Percentiles rank a stretch among this genome's conserved stretches.
Evolutionary conservation across 2,797 vertebrate species (phyloP).

Genomic region (Natrix natrix): DNA sequence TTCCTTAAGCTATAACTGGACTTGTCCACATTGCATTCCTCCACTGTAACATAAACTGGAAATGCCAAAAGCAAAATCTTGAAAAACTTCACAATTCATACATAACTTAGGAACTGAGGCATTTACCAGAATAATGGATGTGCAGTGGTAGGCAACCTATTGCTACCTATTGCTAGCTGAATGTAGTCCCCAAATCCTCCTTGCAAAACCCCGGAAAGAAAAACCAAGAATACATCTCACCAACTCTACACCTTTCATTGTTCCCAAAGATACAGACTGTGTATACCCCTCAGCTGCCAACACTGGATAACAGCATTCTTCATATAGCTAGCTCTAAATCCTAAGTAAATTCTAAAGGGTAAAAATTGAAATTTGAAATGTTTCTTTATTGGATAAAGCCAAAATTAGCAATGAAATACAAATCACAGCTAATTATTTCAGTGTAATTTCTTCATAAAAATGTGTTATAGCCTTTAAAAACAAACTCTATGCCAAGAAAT

Average conservation of each 20-base stretch:
- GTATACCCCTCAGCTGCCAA: neutral
- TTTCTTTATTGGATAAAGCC: constrained; percentile 14
- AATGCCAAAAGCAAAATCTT: neutral
- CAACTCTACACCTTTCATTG: neutral
- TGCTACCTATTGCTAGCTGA: neutral
- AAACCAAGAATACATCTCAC: neutral
- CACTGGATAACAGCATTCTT: neutral
- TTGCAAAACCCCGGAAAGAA: neutral
- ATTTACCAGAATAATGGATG: neutral
- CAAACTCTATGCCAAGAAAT: neutral
- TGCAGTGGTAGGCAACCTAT: neutral
- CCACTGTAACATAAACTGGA: neutral
- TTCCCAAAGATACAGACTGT: neutral
- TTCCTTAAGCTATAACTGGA: neutral
- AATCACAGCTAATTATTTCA: constrained; percentile 25
- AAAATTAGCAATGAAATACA: constrained; percentile 21
- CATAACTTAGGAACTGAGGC: neutral
- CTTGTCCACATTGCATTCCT: neutral
- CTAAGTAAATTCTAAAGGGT: neutral
- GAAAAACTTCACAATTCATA: neutral
- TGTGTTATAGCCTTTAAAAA: neutral
- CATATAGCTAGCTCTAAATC: neutral
- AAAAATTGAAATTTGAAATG: constrained; percentile 13
- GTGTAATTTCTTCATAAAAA: neutral
- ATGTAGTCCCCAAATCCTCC: neutral